A percentile compares a stretch with the other conserved stretches of the same genome.
Evolutionary conservation across 2,797 vertebrate genomes (phyloP).

Genomic region (Halcyon chelicuti): DNA sequence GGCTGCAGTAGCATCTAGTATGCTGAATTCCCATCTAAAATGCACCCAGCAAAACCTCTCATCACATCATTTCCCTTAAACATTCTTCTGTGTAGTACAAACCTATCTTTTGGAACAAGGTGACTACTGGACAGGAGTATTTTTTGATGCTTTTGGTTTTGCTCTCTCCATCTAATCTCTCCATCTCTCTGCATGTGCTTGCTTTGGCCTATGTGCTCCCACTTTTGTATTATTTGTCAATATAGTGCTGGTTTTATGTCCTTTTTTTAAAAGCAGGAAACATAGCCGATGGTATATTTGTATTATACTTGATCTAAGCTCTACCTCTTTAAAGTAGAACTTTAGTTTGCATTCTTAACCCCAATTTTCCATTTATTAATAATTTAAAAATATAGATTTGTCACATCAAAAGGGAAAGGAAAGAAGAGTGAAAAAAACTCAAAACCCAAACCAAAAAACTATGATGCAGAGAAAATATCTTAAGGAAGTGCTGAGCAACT

Average conservation of each 20-base stretch:
- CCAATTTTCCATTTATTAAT: background rate
- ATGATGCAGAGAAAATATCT: background rate
- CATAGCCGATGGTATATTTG: background rate
- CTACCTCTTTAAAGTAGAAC: background rate
- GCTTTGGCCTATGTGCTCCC: background rate
- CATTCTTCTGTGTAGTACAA: background rate
- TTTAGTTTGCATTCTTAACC: background rate
- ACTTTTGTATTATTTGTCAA: background rate
- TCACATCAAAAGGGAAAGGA: background rate
- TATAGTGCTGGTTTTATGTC: background rate
- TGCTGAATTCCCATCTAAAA: background rate
- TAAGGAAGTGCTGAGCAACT: background rate
- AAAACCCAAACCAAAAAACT: background rate
- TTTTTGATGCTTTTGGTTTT: background rate
- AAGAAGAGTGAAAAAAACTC: background rate
- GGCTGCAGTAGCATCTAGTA: background rate
- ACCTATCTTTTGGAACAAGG: background rate
- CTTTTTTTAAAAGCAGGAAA: background rate
- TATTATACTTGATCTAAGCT: background rate
- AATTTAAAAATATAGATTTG: background rate
- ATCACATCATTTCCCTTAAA: background rate
- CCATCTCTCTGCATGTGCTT: background rate
- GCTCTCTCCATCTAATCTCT: background rate
- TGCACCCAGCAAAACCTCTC: background rate
- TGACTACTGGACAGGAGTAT: background rate